These are phyloP conservation scores for Didymodactylos carnosus DNA, from an alignment of 2,888 invertebrate genomes.

Conservation along the genomic window DNA sequence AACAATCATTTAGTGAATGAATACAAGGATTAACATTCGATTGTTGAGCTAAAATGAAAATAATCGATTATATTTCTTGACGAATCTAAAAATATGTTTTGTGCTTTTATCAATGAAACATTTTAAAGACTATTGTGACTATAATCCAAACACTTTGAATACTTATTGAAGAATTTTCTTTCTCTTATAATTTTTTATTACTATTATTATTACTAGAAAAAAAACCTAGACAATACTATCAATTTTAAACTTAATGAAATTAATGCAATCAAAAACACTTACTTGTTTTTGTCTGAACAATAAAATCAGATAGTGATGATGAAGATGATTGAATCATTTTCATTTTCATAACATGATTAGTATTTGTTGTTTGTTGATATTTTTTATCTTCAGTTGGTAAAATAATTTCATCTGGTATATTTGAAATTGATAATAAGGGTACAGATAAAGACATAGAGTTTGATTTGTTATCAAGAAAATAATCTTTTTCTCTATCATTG, in stretches of 20 bases:
- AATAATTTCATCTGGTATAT: not conserved
- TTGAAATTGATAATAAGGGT: not conserved
- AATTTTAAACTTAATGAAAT: not conserved
- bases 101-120: too few relatives aligned
- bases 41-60: too few relatives aligned
- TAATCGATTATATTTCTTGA: too few relatives aligned
- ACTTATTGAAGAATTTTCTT: too few relatives aligned
- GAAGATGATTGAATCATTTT: not conserved
- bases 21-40: too few relatives aligned
- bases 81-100: too few relatives aligned
- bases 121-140: too few relatives aligned
- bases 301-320: not conserved
- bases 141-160: too few relatives aligned
- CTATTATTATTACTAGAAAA: not conserved
- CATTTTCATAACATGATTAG: not conserved
- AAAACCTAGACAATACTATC: not conserved
- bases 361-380: not conserved
- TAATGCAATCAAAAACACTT: not conserved
- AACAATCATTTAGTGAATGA: too few relatives aligned
- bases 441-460: not conserved
- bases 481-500: too few relatives aligned
- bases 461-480: not conserved
- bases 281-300: not conserved
- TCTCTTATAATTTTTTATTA: too few relatives aligned
- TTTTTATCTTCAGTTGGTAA: not conserved